phyloP scores from a whole-genome alignment of 2,888 invertebrate genomes.

The Molorchus minor region DNA sequence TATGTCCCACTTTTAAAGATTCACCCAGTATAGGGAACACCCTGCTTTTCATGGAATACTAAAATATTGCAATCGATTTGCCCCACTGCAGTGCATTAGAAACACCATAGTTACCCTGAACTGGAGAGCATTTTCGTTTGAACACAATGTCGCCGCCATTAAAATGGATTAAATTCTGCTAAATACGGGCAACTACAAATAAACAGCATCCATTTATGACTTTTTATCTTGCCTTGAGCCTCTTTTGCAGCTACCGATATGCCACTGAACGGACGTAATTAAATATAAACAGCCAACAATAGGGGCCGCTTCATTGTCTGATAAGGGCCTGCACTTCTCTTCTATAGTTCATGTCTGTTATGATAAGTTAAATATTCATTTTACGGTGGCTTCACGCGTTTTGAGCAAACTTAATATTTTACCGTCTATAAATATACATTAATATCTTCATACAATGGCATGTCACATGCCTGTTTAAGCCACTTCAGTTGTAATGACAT shows the following conservation, averaged over 20 bases:
- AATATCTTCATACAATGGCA: constrained; percentile 30
- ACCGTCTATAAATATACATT: constrained; percentile 16
- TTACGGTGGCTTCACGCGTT: constrained; percentile 55
- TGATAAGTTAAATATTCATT: constrained; percentile 58
- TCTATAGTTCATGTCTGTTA: constrained; percentile 56
- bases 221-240: constrained; percentile 39
- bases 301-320: constrained; percentile 49
- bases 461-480: constrained; percentile 24
- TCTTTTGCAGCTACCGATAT: constrained; percentile 38
- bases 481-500: constrained; percentile 9
- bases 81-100: no score
- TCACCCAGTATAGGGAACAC: no score
- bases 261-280: constrained; percentile 49
- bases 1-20: no score
- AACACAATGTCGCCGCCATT: constrained; percentile 13
- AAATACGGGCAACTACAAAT: constrained; percentile 37
- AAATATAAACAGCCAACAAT: constrained; percentile 55
- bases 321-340: constrained; percentile 51
- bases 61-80: no score
- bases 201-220: constrained; percentile 34
- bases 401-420: constrained; percentile 44
- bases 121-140: no score
- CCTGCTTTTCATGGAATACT: no score
- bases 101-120: no score
- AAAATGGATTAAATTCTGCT: constrained; percentile 21